phyloP scores from a whole-genome alignment of 2,113 vertebrate genomes.

The Alethe diademata region DNA sequence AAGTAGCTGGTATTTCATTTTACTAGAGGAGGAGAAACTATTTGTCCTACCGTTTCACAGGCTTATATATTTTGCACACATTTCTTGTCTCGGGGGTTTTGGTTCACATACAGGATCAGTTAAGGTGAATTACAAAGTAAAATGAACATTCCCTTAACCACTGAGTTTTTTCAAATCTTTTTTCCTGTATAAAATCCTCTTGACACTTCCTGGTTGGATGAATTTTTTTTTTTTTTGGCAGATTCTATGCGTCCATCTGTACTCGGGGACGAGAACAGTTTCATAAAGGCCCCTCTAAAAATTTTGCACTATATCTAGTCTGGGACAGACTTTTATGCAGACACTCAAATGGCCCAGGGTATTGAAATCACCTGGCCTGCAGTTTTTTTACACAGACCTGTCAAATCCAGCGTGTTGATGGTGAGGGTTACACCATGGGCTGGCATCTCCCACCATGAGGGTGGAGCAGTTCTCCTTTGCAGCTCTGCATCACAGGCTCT shows the following conservation, averaged over 20 bases:
- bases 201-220: background rate
- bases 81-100: background rate
- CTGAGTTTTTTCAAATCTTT: background rate
- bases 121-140: conserved; percentile 31
- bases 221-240: background rate
- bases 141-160: background rate
- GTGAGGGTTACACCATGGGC: background rate
- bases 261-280: background rate
- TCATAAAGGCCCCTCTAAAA: background rate
- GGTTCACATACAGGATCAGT: background rate
- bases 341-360: background rate
- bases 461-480: background rate
- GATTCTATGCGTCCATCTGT: background rate
- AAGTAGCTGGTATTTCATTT: conserved; percentile 6
- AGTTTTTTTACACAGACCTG: background rate
- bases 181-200: background rate
- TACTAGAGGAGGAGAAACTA: background rate
- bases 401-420: background rate
- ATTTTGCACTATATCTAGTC: background rate
- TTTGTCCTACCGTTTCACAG: conserved; percentile 11
- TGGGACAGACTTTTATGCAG: background rate
- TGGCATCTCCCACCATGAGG: background rate
- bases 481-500: rapidly evolving
- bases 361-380: background rate
- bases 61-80: background rate